These are phyloP conservation scores for Phaenicophaeus curvirostris DNA, from an alignment of 2,797 vertebrate genomes.

Conservation along the genomic window DNA sequence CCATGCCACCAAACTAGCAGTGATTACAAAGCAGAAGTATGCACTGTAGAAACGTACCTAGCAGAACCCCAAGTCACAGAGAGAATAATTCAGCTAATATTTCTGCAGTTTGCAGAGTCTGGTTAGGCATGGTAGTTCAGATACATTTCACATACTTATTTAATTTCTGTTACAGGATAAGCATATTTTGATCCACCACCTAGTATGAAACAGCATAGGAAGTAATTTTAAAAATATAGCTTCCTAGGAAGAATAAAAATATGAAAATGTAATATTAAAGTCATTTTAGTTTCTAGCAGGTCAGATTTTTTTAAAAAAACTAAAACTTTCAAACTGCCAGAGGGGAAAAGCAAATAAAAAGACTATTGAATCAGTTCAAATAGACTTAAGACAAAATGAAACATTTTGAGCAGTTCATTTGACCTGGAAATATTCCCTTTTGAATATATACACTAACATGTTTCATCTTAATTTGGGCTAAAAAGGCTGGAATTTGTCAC, in stretches of 20 bases:
- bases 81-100: slow-evolving; percentile 29
- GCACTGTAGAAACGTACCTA: not conserved
- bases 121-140: slow-evolving; percentile 8
- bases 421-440: slow-evolving; percentile 13
- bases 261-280: not conserved
- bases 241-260: slow-evolving; percentile 1
- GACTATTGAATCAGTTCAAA: slow-evolving; percentile 12
- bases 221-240: not conserved
- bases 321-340: not conserved
- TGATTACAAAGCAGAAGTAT: slow-evolving; percentile 19
- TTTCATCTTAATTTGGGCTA: not conserved
- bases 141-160: not conserved
- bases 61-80: not conserved
- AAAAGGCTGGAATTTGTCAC: slow-evolving; percentile 5
- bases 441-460: not conserved
- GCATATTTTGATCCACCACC: not conserved
- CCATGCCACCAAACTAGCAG: slow-evolving; percentile 1
- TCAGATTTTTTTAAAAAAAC: not conserved
- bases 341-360: slow-evolving; percentile 21
- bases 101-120: slow-evolving; percentile 1
- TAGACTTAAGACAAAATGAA: slow-evolving; percentile 38
- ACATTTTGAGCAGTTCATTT: slow-evolving; percentile 10
- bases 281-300: not conserved
- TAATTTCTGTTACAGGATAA: not conserved
- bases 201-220: not conserved